Base-by-base conservation (phyloP, 2,113 vertebrate genomes). In the Halichoeres trimaculatus region DNA sequence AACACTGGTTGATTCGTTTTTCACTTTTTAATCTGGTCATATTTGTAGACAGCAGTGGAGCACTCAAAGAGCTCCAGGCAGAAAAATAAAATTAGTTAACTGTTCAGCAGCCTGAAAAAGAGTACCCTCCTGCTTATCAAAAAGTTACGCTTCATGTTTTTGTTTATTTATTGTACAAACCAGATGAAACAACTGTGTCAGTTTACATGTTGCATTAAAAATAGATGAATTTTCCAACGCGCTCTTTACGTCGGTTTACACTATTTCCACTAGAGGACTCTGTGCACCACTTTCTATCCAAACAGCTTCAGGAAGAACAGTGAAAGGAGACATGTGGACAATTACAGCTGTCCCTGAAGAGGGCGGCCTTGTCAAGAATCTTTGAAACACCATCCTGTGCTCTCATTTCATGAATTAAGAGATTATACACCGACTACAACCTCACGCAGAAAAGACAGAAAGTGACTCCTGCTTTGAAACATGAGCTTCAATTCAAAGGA, bases 261-360 rank as follows among this genome's bases (percentile, higher is more conserved):
- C 7, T 48, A 1, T 36, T 36, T 85, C 87, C 91, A 88, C 87
- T 81, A 91, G 88, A 86, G 88, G 91, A 70, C 88, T 74, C 87
- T 58, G 20, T 80, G 73, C 68, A 74, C 87, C 85, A 60, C 62
- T 55, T 45, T 68, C 71, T 59, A 50, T 61, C 20, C 23, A 0
- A 26, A 61, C 4, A 48, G 22, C 47, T 45, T 10, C 51, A 58
- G 41, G 53, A 35, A 30, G 60, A 62, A 43, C 53, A 67, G 52
- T 61, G 35, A 41, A 71, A 74, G 72, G 85, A 71, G 87, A 89
- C 73, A 78, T 78, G 76, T 74, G 57, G 76, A 59, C 38, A n/a
- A 54, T 71, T 71, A 45, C 69, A 63, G 62, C 22, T 41, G 47
- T 47, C 70, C 87, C 88, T 75, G 85, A 80, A 86, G 87, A 85